Conservation (phyloP, 1,140 invertebrate species). For the Aphaenogaster ashmeadi region DNA sequence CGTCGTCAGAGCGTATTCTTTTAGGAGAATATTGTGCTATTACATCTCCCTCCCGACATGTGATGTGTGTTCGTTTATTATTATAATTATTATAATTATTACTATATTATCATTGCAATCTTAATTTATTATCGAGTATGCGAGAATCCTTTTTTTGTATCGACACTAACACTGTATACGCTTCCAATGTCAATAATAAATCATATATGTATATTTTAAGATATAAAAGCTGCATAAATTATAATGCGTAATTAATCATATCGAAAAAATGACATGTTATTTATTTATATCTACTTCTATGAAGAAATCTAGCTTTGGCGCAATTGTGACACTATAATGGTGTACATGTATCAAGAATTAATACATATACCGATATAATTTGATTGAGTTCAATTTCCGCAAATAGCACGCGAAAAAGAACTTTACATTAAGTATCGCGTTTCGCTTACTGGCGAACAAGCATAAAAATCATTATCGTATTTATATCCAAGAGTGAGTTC, state of each 20-base stretch:
- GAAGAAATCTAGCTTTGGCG: background rate
- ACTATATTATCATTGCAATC: constrained; percentile 64
- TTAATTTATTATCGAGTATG: constrained; percentile 81
- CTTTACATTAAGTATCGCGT: background rate
- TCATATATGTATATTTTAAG: constrained; percentile 80
- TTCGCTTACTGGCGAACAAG: background rate
- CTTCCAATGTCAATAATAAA: constrained; percentile 78
- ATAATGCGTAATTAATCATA: background rate
- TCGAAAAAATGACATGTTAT: background rate
- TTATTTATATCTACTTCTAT: background rate
- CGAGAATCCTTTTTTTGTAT: constrained; percentile 72
- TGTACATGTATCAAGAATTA: background rate
- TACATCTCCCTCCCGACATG: constrained; percentile 71
- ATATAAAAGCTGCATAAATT: constrained; percentile 55
- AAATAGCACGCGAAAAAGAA: background rate
- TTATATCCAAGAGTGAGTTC: too few species aligned
- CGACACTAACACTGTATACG: constrained; percentile 77
- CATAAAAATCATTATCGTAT: too few species aligned
- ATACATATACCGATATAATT: background rate
- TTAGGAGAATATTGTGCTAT: constrained; percentile 64
- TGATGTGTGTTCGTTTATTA: constrained; percentile 80
- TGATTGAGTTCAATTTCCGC: background rate
- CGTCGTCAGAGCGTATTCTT: constrained; percentile 39
- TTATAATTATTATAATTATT: constrained; percentile 68
- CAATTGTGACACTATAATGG: background rate